These are phyloP conservation scores for Drosophila auraria DNA, from an alignment of 1,140 invertebrate species.

Conservation along the genomic window DNA sequence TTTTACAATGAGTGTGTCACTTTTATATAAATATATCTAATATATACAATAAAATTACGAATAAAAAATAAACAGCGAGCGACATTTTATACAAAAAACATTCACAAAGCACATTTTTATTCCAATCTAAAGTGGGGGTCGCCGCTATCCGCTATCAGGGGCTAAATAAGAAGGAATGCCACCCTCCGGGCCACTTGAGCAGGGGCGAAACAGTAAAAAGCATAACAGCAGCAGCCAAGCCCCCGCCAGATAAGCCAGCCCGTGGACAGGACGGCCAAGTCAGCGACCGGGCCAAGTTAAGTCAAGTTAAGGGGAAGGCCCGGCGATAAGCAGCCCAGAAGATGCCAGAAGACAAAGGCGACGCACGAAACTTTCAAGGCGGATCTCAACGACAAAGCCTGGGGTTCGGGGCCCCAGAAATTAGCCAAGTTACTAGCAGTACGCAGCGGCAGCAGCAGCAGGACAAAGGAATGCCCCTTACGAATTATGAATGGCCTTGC, in stretches of 20 bases:
- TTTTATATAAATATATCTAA: conserved; percentile 75
- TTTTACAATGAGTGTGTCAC: conserved; percentile 82
- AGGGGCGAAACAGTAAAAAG: conserved; percentile 35
- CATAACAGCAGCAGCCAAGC: conserved; percentile 45
- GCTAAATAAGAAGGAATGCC: conserved; percentile 29
- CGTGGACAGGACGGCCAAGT: conserved; percentile 44
- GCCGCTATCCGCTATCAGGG: conserved; percentile 6
- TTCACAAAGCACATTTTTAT: conserved; percentile 37
- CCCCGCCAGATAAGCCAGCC: conserved; percentile 54
- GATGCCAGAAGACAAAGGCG: conserved; percentile 55
- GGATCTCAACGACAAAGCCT: conserved; percentile 38
- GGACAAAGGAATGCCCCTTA: conserved; percentile 43
- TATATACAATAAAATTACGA: conserved; percentile 74
- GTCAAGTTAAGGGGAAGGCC: conserved; percentile 25
- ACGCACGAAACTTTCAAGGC: conserved; percentile 43
- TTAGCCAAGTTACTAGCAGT: conserved; percentile 52
- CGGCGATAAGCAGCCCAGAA: conserved; percentile 43
- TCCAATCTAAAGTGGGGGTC: conserved; percentile 27
- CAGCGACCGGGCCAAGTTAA: conserved; percentile 26
- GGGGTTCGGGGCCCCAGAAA: conserved; percentile 27
- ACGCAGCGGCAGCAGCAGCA: not conserved
- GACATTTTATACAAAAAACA: conserved; percentile 73
- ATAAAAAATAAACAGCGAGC: conserved; percentile 65
- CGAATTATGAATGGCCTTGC: conserved; percentile 57
- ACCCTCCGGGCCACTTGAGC: conserved; percentile 50